Evolutionary conservation across 2,113 vertebrate species (phyloP).

Genomic region (Ammodytes marinus): DNA sequence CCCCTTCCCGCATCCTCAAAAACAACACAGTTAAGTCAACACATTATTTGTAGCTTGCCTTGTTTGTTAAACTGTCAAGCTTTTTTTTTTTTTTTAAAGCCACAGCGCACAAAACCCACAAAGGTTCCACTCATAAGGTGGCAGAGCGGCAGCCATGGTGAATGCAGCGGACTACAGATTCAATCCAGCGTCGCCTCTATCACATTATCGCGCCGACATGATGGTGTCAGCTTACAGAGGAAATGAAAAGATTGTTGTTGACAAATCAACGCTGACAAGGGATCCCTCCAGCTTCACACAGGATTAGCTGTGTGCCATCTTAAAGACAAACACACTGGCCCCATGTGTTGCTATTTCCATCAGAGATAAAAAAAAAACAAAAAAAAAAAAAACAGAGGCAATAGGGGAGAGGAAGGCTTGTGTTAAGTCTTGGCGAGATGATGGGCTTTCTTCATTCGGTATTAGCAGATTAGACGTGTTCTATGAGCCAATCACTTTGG

Average conservation of each 20-base stretch:
- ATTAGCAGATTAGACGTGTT: conserved; percentile 83
- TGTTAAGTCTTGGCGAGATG: conserved; percentile 73
- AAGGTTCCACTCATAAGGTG: conserved; percentile 54
- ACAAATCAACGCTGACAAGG: conserved; percentile 81
- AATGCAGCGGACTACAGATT: conserved; percentile 60
- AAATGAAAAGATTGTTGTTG: conserved; percentile 82
- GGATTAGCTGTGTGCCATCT: conserved; percentile 81
- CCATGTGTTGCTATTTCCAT: conserved; percentile 82
- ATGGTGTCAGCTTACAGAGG: conserved; percentile 80
- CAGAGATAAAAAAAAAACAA: conserved; percentile 53
- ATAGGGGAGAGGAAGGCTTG: conserved; percentile 51
- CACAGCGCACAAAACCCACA: conserved; percentile 58
- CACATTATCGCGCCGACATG: conserved; percentile 70
- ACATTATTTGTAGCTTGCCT: conserved; percentile 42
- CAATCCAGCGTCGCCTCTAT: conserved; percentile 70
- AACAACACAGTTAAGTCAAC: conserved; percentile 70
- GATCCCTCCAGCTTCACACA: conserved; percentile 82
- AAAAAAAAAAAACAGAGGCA: conserved; percentile 65
- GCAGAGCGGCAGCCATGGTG: conserved; percentile 43
- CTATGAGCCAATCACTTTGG: conserved; percentile 74
- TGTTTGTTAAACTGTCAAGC: conserved; percentile 70
- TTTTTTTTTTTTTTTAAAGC: conserved; percentile 60
- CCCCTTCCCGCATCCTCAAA: conserved; percentile 51
- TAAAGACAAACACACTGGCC: conserved; percentile 76
- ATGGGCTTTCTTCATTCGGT: conserved; percentile 78